phyloP scores from a whole-genome alignment of 2,888 invertebrate genomes.

The Corbicula japonica region DNA sequence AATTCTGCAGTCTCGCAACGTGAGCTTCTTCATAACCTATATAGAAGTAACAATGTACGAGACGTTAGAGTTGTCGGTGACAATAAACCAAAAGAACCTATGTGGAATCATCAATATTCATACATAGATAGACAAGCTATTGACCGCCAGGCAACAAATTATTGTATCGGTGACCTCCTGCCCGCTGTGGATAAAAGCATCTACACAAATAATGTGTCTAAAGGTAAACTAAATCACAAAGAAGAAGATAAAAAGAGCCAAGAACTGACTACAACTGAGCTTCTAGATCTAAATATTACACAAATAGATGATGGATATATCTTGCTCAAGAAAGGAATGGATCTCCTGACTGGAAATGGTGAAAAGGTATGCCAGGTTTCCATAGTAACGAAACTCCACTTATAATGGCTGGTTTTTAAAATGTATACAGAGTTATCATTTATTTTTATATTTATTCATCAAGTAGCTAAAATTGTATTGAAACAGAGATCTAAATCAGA shows the following conservation, averaged over 20 bases:
- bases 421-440: too few relatives aligned
- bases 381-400: too few relatives aligned
- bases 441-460: too few relatives aligned
- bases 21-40: conserved; percentile 8
- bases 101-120: conserved; percentile 46
- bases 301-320: conserved; percentile 55
- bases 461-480: too few relatives aligned
- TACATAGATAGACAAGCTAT: conserved; percentile 27
- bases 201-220: conserved; percentile 44
- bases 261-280: conserved; percentile 16
- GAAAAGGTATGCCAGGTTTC: conserved; percentile 62
- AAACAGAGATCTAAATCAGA: too few relatives aligned
- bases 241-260: conserved; percentile 9
- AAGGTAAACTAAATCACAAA: conserved; percentile 25
- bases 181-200: conserved; percentile 66
- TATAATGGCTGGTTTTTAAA: too few relatives aligned
- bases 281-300: conserved; percentile 13
- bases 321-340: conserved; percentile 59
- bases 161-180: conserved; percentile 60
- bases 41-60: conserved; percentile 24
- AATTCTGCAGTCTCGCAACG: conserved; percentile 40
- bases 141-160: conserved; percentile 52
- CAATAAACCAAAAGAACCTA: conserved; percentile 45
- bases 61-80: conserved; percentile 37
- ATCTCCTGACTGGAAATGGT: conserved; percentile 42